These are phyloP conservation scores for Atrina japonica DNA, from an alignment of 2,888 invertebrate species.

Conservation along the genomic window DNA sequence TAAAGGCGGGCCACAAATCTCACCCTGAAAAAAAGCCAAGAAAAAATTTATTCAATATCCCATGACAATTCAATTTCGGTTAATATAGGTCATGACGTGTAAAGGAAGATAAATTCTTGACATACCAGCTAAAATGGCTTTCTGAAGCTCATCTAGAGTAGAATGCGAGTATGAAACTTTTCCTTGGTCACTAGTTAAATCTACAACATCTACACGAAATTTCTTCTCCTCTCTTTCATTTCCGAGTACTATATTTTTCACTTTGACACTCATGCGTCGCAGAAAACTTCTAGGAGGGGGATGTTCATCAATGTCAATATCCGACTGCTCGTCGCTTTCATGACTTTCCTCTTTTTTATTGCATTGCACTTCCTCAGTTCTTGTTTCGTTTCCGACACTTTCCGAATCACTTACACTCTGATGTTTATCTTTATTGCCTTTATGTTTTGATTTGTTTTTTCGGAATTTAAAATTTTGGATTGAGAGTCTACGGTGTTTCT, in stretches of 20 bases:
- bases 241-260: conserved; percentile 57
- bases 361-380: conserved; percentile 34
- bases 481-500: conserved; percentile 49
- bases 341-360: conserved; percentile 35
- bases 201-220: conserved; percentile 65
- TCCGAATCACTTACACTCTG: conserved; percentile 20
- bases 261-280: conserved; percentile 67
- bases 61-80: conserved; percentile 48
- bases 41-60: conserved; percentile 23
- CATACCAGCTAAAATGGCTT: conserved; percentile 32
- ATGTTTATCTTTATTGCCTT: conserved; percentile 28
- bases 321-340: conserved; percentile 38
- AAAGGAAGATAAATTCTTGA: conserved; percentile 20
- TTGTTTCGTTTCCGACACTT: conserved; percentile 15
- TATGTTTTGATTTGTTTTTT: conserved; percentile 49
- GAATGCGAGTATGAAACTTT: conserved; percentile 10
- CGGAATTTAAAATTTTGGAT: conserved; percentile 51
- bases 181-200: conserved; percentile 65
- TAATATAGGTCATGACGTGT: conserved; percentile 57
- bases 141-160: conserved; percentile 28
- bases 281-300: conserved; percentile 52
- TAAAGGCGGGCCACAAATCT: conserved; percentile 34
- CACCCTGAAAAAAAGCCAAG: conserved; percentile 54
- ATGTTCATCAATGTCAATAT: conserved; percentile 16
- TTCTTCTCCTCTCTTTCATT: conserved; percentile 56